Evolutionary conservation across 2,888 invertebrate species (phyloP).

Genomic region (Uloborus plumipes): DNA sequence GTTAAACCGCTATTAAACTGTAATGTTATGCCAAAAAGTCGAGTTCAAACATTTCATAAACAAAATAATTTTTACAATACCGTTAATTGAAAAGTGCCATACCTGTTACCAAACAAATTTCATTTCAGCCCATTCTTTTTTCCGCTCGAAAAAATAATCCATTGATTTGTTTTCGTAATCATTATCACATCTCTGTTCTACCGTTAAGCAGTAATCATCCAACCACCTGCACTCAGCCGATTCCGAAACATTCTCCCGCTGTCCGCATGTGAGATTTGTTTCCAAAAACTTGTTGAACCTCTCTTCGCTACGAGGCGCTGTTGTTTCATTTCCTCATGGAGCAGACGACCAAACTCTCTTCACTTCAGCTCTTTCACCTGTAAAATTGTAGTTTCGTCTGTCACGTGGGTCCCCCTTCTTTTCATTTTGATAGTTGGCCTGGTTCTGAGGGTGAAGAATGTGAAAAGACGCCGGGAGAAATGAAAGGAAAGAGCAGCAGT

Average conservation of each 20-base stretch:
- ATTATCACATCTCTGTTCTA: too few relatives aligned
- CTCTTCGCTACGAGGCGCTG: constrained; percentile 12
- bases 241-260: constrained; percentile 4
- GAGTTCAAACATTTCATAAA: too few relatives aligned
- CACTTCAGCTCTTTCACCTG: not conserved
- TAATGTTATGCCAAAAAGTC: too few relatives aligned
- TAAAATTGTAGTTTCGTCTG: not conserved
- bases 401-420: constrained; percentile 14
- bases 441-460: constrained; percentile 11
- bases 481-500: too few relatives aligned
- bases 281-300: not conserved
- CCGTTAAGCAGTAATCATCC: too few relatives aligned
- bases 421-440: constrained; percentile 12
- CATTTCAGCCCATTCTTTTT: constrained; percentile 7
- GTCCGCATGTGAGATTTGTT: not conserved
- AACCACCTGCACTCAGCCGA: not conserved
- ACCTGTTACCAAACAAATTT: not conserved
- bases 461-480: not conserved
- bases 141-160: constrained; percentile 2
- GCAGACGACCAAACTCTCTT: constrained; percentile 2
- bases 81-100: not conserved
- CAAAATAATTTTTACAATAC: too few relatives aligned
- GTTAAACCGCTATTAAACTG: too few relatives aligned
- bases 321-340: constrained; percentile 3
- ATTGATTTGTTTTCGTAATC: not conserved